Percentiles rank a stretch among this genome's conserved stretches.
Conservation (phyloP, 2,113 vertebrate species). For the Pardalotus punctatus region DNA sequence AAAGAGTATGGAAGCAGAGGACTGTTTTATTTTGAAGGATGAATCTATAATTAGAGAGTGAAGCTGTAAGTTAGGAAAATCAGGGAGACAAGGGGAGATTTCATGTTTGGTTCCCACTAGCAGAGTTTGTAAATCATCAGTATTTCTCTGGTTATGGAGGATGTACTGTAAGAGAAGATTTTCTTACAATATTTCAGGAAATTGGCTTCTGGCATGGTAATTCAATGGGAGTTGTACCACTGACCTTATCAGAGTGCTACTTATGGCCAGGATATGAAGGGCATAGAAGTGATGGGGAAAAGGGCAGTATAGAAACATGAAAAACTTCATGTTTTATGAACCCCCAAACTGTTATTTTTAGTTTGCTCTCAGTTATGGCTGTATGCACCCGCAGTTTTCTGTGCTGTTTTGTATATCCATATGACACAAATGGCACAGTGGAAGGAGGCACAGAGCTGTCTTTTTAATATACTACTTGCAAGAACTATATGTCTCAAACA, state of each 20-base stretch:
- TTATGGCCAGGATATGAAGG: background rate
- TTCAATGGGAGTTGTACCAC: background rate
- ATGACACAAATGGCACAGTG: background rate
- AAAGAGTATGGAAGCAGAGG: background rate
- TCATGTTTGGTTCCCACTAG: background rate
- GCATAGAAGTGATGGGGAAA: background rate
- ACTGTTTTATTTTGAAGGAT: background rate
- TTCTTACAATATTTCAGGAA: background rate
- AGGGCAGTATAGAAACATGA: background rate
- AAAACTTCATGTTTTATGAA: background rate
- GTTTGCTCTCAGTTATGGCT: background rate
- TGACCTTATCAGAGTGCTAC: background rate
- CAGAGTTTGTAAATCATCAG: background rate
- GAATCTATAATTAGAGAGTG: background rate
- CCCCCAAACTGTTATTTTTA: background rate
- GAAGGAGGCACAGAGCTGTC: background rate
- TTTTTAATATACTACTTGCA: background rate
- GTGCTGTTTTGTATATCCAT: background rate
- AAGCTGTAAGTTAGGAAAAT: background rate
- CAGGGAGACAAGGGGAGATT: background rate
- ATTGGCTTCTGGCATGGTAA: background rate
- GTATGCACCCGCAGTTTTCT: background rate
- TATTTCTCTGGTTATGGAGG: background rate
- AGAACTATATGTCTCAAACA: background rate
- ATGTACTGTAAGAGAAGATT: background rate